Evolutionary conservation across 2,113 vertebrate genomes (phyloP).

Genomic region (Pelvicachromis taeniatus): DNA sequence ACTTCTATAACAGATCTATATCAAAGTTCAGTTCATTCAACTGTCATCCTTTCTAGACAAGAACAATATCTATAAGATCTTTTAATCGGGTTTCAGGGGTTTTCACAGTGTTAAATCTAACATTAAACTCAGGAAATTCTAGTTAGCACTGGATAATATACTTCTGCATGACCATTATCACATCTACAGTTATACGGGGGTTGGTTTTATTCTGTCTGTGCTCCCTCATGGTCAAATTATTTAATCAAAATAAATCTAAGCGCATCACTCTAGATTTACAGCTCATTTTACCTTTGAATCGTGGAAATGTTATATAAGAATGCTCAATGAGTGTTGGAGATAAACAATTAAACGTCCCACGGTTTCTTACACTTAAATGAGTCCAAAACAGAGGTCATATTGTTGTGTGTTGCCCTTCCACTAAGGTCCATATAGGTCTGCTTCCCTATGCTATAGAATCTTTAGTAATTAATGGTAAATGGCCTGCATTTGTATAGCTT

Average conservation of each 20-base stretch:
- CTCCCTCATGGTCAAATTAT: not conserved
- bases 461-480: too few species aligned
- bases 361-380: not conserved
- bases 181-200: not conserved
- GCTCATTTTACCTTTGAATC: rapidly evolving
- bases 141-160: rapidly evolving
- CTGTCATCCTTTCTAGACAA: too few species aligned
- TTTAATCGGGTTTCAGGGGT: not conserved
- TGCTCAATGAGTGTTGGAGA: not conserved
- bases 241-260: not conserved
- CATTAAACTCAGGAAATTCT: not conserved
- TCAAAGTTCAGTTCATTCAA: too few species aligned
- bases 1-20: not conserved
- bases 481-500: too few species aligned
- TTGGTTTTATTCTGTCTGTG: too few species aligned
- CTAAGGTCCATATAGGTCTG: not conserved
- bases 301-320: not conserved
- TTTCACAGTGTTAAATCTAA: not conserved
- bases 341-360: not conserved
- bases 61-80: not conserved
- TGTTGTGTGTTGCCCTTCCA: not conserved
- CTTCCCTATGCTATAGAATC: not conserved
- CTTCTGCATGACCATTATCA: not conserved
- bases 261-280: not conserved
- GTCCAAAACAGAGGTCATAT: not conserved